phyloP scores from a whole-genome alignment of 2,888 invertebrate genomes.

The Eristalinus aeneus region DNA sequence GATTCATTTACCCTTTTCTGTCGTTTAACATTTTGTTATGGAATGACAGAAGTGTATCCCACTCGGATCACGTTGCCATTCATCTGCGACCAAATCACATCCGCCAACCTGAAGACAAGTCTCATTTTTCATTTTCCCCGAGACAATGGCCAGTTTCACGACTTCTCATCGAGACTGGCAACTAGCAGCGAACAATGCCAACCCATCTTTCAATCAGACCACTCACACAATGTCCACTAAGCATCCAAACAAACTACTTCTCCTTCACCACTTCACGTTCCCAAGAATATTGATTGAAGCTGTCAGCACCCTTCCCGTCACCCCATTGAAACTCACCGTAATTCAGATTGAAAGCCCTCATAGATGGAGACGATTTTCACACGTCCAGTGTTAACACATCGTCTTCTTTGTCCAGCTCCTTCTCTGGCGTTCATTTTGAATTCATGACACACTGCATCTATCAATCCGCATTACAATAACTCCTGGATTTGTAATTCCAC shows the following conservation, averaged over 20 bases:
- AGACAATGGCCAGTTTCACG: not conserved
- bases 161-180: not conserved
- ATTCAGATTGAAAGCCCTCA: not conserved
- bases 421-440: not conserved
- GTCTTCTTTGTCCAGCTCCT: not conserved
- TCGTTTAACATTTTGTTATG: too few species aligned
- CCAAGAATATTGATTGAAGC: not conserved
- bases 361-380: not conserved
- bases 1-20: too few species aligned
- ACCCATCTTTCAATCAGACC: not conserved
- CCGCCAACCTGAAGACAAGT: not conserved
- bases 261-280: not conserved
- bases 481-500: not conserved
- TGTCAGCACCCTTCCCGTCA: not conserved
- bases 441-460: not conserved
- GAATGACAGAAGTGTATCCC: too few species aligned
- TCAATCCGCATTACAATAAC: not conserved
- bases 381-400: constrained; percentile 4
- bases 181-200: not conserved
- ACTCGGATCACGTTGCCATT: not conserved
- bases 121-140: not conserved
- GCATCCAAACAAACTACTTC: not conserved
- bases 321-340: not conserved
- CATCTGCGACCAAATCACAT: not conserved
- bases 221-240: too few species aligned